Evolutionary conservation across 2,113 vertebrate species (phyloP), one percentile per base, ranked within the genome.

Genomic region (Podocnemis expansa): DNA sequence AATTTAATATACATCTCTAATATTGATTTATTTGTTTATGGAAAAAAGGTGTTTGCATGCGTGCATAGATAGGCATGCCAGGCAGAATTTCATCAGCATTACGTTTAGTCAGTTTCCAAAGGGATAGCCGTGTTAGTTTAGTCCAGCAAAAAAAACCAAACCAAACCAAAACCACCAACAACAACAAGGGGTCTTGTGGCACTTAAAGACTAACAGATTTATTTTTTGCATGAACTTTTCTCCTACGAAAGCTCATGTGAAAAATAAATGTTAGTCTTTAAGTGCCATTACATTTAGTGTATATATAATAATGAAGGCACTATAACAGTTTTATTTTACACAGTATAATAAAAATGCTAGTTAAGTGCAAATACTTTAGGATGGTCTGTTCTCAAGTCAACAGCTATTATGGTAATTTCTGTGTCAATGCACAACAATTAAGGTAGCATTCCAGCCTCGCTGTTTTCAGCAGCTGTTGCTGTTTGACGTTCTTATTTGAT

Each of bases 401-500:
- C 83, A 97, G 89, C 93, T 85, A 84, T 96, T 96, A 94, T 94
- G 83, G 67, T 94, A 73, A 91, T 95, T 98, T 89, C 67, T 94
- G 90, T 96, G 94, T 83, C 91, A 91, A 2, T 84, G 80, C 34
- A 7, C 88, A 89, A 79, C 95, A 93, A 82, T 96, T 96, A 92
- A 94, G 96, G 88, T 78, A 16, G 78, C 1, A 4, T 21, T 58
- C 79, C 89, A 88, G 83, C 90, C 90, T 93, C 92, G 85, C 43
- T 90, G 81, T 96, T 95, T 95, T 94, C 89, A 92, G 70, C 97
- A 95, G 93, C 93, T 95, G 41, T 88, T 97, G 90, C 92, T 87
- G 96, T 86, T 96, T 94, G 95, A 98, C 96, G 89, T 54, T 91
- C 92, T 96, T 95, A 89, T 92, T 93, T 94, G 84, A 41, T 96